A percentile compares a stretch with the other conserved stretches of the same genome.
phyloP scores from a whole-genome alignment of 2,888 invertebrate genomes.

The Ecdyonurus torrentis region DNA sequence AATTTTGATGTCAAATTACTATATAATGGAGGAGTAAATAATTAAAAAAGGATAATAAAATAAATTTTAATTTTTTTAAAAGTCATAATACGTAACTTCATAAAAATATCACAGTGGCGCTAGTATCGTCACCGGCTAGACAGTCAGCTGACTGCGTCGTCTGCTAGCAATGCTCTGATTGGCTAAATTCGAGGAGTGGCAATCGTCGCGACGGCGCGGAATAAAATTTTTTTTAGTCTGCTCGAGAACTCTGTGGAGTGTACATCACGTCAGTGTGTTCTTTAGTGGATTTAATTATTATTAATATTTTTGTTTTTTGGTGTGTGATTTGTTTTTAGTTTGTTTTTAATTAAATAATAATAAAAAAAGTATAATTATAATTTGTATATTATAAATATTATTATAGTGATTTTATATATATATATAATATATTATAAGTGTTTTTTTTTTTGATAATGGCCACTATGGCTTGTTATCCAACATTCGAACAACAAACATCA shows the following conservation, averaged over 20 bases:
- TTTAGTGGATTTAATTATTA: background rate
- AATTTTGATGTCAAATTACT: too few species aligned
- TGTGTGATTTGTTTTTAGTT: too few species aligned
- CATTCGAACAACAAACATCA: background rate
- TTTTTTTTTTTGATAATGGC: background rate
- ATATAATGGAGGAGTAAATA: too few species aligned
- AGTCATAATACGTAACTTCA: background rate
- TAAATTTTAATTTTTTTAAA: too few species aligned
- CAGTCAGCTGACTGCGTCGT: background rate
- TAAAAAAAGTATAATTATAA: too few species aligned
- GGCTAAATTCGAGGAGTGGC: background rate
- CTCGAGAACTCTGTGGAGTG: background rate
- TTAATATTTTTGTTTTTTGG: background rate
- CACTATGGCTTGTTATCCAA: background rate
- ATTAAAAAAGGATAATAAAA: too few species aligned
- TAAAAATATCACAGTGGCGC: background rate
- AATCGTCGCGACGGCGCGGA: background rate
- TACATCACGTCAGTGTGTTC: background rate
- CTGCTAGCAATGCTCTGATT: background rate
- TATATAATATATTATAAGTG: too few species aligned
- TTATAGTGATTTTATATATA: too few species aligned
- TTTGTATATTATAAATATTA: too few species aligned
- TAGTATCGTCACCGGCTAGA: background rate
- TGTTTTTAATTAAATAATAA: too few species aligned
- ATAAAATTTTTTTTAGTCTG: background rate